Conservation (phyloP, 2,888 invertebrate species). For the Bugulina stolonifera region DNA sequence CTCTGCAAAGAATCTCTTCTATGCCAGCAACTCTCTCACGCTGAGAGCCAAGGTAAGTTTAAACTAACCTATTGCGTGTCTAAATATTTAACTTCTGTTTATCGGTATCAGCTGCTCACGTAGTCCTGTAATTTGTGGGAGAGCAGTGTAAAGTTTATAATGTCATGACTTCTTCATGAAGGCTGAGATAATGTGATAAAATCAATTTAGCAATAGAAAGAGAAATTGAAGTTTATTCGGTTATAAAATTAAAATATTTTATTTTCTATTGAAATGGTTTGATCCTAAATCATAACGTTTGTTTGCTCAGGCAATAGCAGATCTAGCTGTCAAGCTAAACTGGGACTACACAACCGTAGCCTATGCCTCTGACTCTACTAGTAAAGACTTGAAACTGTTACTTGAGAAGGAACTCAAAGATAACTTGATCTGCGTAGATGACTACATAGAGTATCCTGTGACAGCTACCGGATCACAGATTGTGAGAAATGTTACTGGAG, state of each 20-base stretch:
- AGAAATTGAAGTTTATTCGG: too few relatives aligned
- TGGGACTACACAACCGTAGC: neutral
- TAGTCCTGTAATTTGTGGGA: too few relatives aligned
- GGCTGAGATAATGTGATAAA: too few relatives aligned
- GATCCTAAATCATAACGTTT: too few relatives aligned
- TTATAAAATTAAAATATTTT: too few relatives aligned
- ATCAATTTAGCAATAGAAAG: too few relatives aligned
- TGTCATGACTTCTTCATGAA: too few relatives aligned
- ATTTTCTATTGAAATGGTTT: too few relatives aligned
- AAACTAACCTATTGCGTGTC: too few relatives aligned
- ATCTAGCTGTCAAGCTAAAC: conserved; percentile 2
- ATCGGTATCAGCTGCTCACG: too few relatives aligned
- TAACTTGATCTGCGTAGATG: neutral
- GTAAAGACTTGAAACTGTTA: neutral
- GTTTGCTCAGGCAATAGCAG: conserved; percentile 6
- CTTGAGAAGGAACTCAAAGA: neutral
- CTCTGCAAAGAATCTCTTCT: neutral
- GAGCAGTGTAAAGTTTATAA: too few relatives aligned
- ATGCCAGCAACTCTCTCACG: neutral
- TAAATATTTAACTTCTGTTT: too few relatives aligned
- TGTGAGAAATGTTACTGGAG: neutral
- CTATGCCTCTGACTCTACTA: neutral
- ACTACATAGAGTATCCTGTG: neutral
- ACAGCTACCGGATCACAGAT: neutral
- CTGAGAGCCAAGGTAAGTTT: neutral